phyloP scores from a whole-genome alignment of 2,113 vertebrate genomes.

The Empidonax alnorum region DNA sequence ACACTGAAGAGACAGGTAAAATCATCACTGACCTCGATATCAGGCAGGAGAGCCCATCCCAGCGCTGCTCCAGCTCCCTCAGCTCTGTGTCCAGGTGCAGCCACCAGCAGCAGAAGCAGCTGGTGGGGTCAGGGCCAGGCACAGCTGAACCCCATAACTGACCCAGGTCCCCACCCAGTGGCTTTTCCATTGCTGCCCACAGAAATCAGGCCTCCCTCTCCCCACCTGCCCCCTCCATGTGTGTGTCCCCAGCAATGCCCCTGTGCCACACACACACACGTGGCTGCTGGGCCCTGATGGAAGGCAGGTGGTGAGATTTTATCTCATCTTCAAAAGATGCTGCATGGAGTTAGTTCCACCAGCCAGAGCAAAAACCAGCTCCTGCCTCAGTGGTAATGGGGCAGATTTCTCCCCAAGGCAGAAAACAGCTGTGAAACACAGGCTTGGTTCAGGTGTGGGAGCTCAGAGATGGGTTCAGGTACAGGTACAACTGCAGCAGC shows the following conservation, averaged over 20 bases:
- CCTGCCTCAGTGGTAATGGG: neutral
- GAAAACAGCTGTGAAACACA: neutral
- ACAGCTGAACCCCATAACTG: neutral
- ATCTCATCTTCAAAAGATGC: neutral
- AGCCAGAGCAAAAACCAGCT: neutral
- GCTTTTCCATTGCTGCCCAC: neutral
- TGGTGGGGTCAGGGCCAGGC: accelerated
- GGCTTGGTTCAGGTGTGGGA: neutral
- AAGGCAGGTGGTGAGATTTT: neutral
- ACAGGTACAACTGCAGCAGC: neutral
- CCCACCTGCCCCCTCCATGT: accelerated
- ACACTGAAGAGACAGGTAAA: accelerated
- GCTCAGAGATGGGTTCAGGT: neutral
- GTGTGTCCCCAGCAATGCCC: neutral
- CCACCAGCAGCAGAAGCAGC: neutral
- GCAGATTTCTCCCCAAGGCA: neutral
- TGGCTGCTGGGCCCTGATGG: neutral
- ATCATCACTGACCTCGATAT: neutral
- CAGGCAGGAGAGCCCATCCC: neutral
- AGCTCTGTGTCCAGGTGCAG: neutral
- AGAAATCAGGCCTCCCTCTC: neutral
- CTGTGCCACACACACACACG: too few species aligned
- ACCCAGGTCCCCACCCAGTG: neutral
- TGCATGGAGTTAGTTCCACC: neutral
- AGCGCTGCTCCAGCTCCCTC: neutral